These are phyloP conservation scores for Sphaeramia orbicularis DNA, from an alignment of 2,797 vertebrate species.

Conservation along the genomic window DNA sequence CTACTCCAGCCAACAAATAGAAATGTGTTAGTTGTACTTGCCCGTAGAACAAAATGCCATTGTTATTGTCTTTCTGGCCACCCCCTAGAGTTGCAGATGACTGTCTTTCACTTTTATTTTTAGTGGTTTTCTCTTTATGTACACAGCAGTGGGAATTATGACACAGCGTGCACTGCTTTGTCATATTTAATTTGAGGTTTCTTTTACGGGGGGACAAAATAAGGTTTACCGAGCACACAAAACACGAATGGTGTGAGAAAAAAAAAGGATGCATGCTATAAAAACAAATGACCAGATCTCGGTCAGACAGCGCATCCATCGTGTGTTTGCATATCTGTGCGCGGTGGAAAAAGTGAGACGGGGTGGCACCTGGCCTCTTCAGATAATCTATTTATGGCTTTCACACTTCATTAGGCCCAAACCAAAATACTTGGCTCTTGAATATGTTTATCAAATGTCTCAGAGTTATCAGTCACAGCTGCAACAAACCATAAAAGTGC, in stretches of 20 bases:
- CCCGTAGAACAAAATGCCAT: constrained; percentile 68
- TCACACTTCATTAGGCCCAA: constrained; percentile 78
- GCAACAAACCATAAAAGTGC: constrained; percentile 59
- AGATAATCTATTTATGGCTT: constrained; percentile 83
- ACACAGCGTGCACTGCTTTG: constrained; percentile 43
- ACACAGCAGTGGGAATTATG: constrained; percentile 50
- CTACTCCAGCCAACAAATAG: constrained; percentile 73
- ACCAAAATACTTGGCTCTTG: constrained; percentile 74
- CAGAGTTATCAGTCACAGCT: constrained; percentile 68
- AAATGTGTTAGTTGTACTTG: constrained; percentile 57
- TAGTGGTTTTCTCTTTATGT: constrained; percentile 49
- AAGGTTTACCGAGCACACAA: constrained; percentile 31
- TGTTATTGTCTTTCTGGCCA: constrained; percentile 64
- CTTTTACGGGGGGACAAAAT: constrained; percentile 26
- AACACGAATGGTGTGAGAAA: constrained; percentile 35
- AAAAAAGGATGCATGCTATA: constrained; percentile 35
- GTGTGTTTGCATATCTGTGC: constrained; percentile 21
- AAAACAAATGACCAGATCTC: constrained; percentile 53
- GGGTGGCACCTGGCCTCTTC: constrained; percentile 70
- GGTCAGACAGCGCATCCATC: constrained; percentile 23
- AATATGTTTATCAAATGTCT: constrained; percentile 79
- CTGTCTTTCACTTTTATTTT: constrained; percentile 47
- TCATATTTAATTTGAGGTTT: constrained; percentile 53
- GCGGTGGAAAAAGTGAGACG: constrained; percentile 36
- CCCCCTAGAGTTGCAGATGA: constrained; percentile 63